Evolutionary conservation across 2,113 vertebrate genomes (phyloP), one percentile per base, ranked within the genome.

Genomic region (Antidorcas marsupialis): DNA sequence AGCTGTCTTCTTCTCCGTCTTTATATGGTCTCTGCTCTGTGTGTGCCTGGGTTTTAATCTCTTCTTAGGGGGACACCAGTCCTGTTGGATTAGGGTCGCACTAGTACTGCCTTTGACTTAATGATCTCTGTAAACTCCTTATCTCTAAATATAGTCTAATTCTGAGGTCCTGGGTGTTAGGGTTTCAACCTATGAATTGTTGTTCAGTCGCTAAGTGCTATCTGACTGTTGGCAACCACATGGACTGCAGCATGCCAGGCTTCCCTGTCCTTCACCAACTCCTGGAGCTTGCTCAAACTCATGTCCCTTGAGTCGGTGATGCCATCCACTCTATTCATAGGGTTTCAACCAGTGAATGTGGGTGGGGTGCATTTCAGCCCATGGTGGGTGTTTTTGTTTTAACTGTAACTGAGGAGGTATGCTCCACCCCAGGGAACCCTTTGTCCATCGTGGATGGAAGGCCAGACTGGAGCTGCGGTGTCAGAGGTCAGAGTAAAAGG

Each of bases 1-100:
- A 36, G 27, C 55, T 0, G 3, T 50, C 67, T 43, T 45, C 30
- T 67, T 21, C 21, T n/a, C 36, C 2, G 28, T 50, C n/a, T 64
- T 60, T 55, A 3, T 6, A 0, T 11, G 64, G 36, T 28, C 0
- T 2, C 33, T 30, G 21, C n/a, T 81, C 28, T 7, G 7, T 25
- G 19, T 2, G 2, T 39, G 9, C 45, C 59, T 11, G 23, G 15
- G 19, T 71, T 52, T 16, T 27, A 1, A 2, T 33, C 59, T 33
- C 36, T 71, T 55, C 62, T 60, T 39, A n/a, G 3, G 19, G 53
- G 55, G 47, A 50, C 57, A 47, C 23, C 11, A 2, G n/a, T 62
- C 52, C 0, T 9, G 5, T 15, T 6, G n/a, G 27, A 50, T n/a
- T 14, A 59, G 12, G n/a, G 3, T 52, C 19, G 0, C 6, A 39